phyloP scores from a whole-genome alignment of 2,797 vertebrate species.

The Argya squamiceps region DNA sequence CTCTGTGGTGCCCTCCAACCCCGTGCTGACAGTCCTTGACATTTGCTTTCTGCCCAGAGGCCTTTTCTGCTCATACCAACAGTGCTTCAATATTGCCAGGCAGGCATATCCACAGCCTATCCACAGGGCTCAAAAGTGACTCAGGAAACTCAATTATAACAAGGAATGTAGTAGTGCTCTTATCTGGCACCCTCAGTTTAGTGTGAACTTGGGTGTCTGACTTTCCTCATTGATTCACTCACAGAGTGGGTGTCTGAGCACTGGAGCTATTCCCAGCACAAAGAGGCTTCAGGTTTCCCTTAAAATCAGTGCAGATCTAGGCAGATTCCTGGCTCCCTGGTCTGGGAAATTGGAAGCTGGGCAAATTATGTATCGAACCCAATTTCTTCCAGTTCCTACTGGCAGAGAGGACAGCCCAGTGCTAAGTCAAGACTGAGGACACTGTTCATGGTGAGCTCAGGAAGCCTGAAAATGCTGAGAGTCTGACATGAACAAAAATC shows the following conservation, averaged over 20 bases:
- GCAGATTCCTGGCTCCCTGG: not conserved
- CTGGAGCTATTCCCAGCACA: not conserved
- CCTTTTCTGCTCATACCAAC: not conserved
- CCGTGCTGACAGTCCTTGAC: conserved; percentile 26
- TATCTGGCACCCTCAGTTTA: not conserved
- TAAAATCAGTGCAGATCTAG: not conserved
- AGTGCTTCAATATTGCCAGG: accelerated
- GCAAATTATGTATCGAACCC: not conserved
- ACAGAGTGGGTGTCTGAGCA: not conserved
- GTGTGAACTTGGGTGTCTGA: not conserved
- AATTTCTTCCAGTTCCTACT: not conserved
- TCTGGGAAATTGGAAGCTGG: not conserved
- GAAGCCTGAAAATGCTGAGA: not conserved
- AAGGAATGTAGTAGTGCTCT: not conserved
- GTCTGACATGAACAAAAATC: not conserved
- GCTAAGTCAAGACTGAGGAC: not conserved
- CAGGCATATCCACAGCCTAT: not conserved
- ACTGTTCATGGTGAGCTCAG: not conserved
- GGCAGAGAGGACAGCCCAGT: not conserved
- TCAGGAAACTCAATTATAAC: not conserved
- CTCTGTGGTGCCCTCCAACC: conserved; percentile 1
- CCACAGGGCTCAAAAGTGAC: not conserved
- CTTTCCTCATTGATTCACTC: not conserved
- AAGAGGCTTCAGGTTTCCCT: not conserved
- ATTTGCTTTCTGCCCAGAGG: conserved; percentile 9